These are phyloP conservation scores for Drosophila oshimai DNA, from an alignment of 1,140 invertebrate species.

Conservation along the genomic window DNA sequence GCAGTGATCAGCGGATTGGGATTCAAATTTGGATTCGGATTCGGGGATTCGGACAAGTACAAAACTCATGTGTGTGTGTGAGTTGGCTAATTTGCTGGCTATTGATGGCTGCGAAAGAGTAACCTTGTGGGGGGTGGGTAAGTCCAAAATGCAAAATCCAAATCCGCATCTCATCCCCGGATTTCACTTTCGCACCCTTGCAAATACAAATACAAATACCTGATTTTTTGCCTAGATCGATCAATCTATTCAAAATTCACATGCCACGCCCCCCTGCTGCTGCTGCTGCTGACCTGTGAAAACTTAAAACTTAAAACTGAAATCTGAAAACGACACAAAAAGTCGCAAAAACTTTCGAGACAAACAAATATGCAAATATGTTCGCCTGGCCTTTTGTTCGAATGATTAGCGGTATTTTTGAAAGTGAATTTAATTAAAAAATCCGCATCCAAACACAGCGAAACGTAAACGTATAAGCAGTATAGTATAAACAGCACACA, in stretches of 20 bases:
- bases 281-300: not conserved
- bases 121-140: conserved; percentile 27
- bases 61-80: not conserved
- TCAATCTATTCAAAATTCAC: conserved; percentile 27
- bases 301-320: not conserved
- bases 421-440: conserved; percentile 79
- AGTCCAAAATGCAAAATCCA: no score
- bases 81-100: conserved; percentile 59
- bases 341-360: conserved; percentile 33
- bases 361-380: conserved; percentile 58
- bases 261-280: conserved; percentile 34
- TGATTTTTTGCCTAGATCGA: conserved; percentile 46
- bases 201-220: no score
- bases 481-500: conserved; percentile 13
- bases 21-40: conserved; percentile 3
- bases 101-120: conserved; percentile 48
- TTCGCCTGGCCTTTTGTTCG: conserved; percentile 45
- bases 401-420: conserved; percentile 79
- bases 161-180: conserved; percentile 41
- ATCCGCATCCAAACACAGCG: conserved; percentile 11
- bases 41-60: conserved; percentile 11
- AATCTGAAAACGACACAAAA: not conserved
- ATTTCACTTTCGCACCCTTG: conserved; percentile 38
- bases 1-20: conserved; percentile 1
- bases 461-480: no score